These are phyloP conservation scores for Maniola jurtina DNA, from an alignment of 1,140 invertebrate genomes.

Conservation along the genomic window DNA sequence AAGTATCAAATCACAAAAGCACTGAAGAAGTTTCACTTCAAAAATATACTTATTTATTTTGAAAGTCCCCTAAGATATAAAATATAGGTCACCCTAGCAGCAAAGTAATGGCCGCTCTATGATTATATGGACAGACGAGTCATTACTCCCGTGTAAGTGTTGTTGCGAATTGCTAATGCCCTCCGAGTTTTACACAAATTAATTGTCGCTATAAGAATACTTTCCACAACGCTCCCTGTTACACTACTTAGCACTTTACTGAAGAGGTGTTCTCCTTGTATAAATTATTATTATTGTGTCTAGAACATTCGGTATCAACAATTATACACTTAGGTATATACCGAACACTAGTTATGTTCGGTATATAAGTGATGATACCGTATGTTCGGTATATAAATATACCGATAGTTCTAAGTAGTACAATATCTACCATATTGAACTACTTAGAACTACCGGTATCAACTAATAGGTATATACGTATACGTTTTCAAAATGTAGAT, in stretches of 20 bases:
- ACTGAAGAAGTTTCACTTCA: too few relatives aligned
- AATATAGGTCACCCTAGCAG: constrained; percentile 41
- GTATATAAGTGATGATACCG: too few relatives aligned
- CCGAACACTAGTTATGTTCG: too few relatives aligned
- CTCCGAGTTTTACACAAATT: constrained; percentile 68
- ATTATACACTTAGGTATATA: not conserved
- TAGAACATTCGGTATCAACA: not conserved
- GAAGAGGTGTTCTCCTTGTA: not conserved
- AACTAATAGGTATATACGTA: too few relatives aligned
- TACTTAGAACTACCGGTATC: too few relatives aligned
- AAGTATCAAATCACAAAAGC: too few relatives aligned
- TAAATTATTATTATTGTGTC: not conserved
- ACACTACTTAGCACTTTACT: constrained; percentile 13
- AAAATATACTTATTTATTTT: too few relatives aligned
- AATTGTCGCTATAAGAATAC: constrained; percentile 57
- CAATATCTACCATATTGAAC: too few relatives aligned
- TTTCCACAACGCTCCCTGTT: not conserved
- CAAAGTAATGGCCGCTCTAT: constrained; percentile 72
- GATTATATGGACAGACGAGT: constrained; percentile 78
- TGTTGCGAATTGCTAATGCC: constrained; percentile 75
- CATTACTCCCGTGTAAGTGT: constrained; percentile 76
- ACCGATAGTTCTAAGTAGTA: too few relatives aligned
- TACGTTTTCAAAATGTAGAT: too few relatives aligned
- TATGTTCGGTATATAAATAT: too few relatives aligned
- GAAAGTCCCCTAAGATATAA: constrained; percentile 16